Evolutionary conservation across 2,888 invertebrate species (phyloP), one percentile per base, ranked within the genome.

Genomic region (Branchipolynoe longqiensis): DNA sequence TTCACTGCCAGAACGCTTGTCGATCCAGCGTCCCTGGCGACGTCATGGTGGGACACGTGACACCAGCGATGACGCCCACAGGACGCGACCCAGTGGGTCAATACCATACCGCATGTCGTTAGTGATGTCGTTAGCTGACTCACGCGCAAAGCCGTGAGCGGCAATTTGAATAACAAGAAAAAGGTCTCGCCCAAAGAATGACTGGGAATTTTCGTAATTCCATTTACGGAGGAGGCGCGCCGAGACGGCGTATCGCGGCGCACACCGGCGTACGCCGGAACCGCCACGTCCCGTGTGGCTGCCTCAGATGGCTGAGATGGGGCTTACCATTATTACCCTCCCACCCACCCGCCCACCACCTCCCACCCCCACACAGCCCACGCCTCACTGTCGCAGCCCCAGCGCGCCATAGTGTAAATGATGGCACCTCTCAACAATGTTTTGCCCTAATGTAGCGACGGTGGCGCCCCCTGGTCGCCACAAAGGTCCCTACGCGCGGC

Each of bases 91-190:
- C 14, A 54, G 12, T 54, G 54, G 54, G 54, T 54, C 54, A 54
- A 14, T 54, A 14, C 54, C 12, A 14, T 54, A 54, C 54, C 12
- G 54, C 22, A 62, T 31, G 62, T 62, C 14, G 62, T 62, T 62
- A 62, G n/a, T 62, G 62, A 62, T 31, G 31, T 62, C 25, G 62
- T 41, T 73, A 73, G 73, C 25, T 73, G 73, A 73, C 73, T 73
- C 73, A 73, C 73, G 33, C 69, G 12, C 41, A 41, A n/a, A 33
- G 38, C 22, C 25, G 78, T 25, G 28, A 33, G 12, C 8, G 62
- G 12, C 69, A 41, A 78, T 78, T 48, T 78, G 78, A 48, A 41
- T 78, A 78, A 78, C 78, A 78, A 78, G 78, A 78, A 78, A 74
- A 78, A 78, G 54, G 41, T n/a, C 78, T 25, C 31, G 1, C 8